Base-by-base conservation (phyloP, 2,888 invertebrate species). In the Gandaritis pyraliata region DNA sequence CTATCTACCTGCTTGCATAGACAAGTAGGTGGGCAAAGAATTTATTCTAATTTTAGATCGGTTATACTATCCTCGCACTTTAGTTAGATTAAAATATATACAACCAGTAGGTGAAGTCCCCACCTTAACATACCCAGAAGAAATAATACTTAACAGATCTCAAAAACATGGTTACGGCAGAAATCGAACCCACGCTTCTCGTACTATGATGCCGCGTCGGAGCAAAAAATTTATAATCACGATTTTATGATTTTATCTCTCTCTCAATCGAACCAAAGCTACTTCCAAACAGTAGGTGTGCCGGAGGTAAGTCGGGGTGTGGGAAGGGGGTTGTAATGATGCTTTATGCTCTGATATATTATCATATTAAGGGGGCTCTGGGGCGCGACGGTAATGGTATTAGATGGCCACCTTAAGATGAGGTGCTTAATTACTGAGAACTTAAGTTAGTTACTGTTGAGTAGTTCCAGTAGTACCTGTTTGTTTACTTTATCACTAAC, bases 261-360 rank as follows among this genome's bases (percentile, higher is more conserved):
- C 7, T 41, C n/a, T 12, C 6, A 53, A n/a, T n/a, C 38, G 23
- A 50, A 43, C 12, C 50, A 11, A 61, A 62, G 38, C 53, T 60
- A 16, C 33, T 5, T 16, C 45, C 41, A 33, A 36, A 51, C 15
- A 41, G 16, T 43, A 43, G 43, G 36, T 57, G 50, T 12, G 33
- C 49, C 29, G 38, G 60, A 65, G 64, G 65, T 64, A 18, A 60
- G 48, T 13, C 29, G n/a, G 43, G 46, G 43, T 45, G 64, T 30
- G 36, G 57, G 47, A 62, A 49, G 67, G 72, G 70, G 72, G 66
- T 72, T 74, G 74, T 87, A 88, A 87, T 85, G 83, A 86, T 82
- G 81, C 78, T 87, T 86, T 87, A 86, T 86, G 81, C 69, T 54
- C 72, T 78, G 80, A 83, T 83, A 83, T 82, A 83, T 83, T 83